Evolutionary conservation across 2,797 vertebrate genomes (phyloP).

Genomic region (Fistularia tabacaria): DNA sequence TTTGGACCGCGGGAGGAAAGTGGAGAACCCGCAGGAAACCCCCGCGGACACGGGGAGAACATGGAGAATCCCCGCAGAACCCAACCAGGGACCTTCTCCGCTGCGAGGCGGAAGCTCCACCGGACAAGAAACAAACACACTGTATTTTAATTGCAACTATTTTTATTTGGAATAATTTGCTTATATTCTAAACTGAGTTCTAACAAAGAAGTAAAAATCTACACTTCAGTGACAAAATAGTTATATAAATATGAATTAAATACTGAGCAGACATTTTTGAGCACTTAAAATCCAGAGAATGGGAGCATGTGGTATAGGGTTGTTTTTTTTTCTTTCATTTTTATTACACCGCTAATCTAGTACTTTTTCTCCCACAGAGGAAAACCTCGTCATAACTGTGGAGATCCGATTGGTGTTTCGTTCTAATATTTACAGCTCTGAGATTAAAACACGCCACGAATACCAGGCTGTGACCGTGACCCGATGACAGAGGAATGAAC

Average conservation of each 20-base stretch:
- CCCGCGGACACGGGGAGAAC: too few species aligned
- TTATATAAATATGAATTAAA: slow-evolving; percentile 69
- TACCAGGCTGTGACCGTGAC: slow-evolving; percentile 28
- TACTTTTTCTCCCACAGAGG: slow-evolving; percentile 32
- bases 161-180: slow-evolving; percentile 47
- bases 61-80: too few species aligned
- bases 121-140: slow-evolving; percentile 28
- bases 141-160: slow-evolving; percentile 50
- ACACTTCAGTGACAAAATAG: slow-evolving; percentile 67
- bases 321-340: slow-evolving; percentile 22
- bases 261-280: slow-evolving; percentile 52
- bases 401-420: slow-evolving; percentile 12
- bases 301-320: slow-evolving; percentile 48
- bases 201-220: slow-evolving; percentile 68
- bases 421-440: slow-evolving; percentile 54
- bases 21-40: too few species aligned
- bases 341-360: slow-evolving; percentile 57
- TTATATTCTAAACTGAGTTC: slow-evolving; percentile 52
- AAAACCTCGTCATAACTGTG: slow-evolving; percentile 23
- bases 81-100: too few species aligned
- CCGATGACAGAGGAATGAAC: slow-evolving; percentile 25
- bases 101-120: too few species aligned
- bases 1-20: background rate
- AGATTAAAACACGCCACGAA: slow-evolving; percentile 34
- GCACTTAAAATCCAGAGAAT: slow-evolving; percentile 51